A percentile compares a stretch with the other conserved stretches of the same genome.
phyloP scores from a whole-genome alignment of 2,113 vertebrate species.

The Sinocyclocheilus rhinocerous region DNA sequence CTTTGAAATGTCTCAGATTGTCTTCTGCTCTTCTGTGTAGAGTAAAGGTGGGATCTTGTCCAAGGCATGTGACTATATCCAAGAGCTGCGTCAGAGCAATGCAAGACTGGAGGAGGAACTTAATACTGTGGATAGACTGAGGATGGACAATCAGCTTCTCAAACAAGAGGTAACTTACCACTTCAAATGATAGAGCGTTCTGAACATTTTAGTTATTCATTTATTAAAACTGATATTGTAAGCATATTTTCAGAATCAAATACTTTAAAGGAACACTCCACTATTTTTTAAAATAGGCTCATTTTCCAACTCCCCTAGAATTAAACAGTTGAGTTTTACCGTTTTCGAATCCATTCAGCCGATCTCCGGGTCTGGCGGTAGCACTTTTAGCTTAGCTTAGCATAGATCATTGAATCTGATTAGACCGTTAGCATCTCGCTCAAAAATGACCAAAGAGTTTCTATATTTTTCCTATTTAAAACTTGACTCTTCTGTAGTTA shows the following conservation, averaged over 20 bases:
- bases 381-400: too few relatives aligned
- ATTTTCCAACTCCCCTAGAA: too few relatives aligned
- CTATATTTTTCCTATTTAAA: too few relatives aligned
- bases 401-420: too few relatives aligned
- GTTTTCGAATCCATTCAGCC: too few relatives aligned
- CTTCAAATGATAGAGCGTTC: background rate
- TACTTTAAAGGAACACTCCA: too few relatives aligned
- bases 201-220: background rate
- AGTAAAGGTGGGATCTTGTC: conserved; percentile 95
- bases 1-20: background rate
- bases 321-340: too few relatives aligned
- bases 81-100: conserved; percentile 91
- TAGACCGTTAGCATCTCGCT: too few relatives aligned
- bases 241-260: background rate
- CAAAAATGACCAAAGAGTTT: too few relatives aligned
- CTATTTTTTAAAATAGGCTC: too few relatives aligned
- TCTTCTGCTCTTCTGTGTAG: conserved; percentile 63
- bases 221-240: background rate
- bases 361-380: too few relatives aligned
- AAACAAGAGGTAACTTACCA: conserved; percentile 81
- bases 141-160: conserved; percentile 89
- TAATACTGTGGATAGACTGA: conserved; percentile 82
- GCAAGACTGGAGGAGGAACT: conserved; percentile 84
- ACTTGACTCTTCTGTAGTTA: too few relatives aligned
- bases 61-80: conserved; percentile 95